Evolutionary conservation across 1,140 invertebrate species (phyloP).

Genomic region (Bombyx mori): DNA sequence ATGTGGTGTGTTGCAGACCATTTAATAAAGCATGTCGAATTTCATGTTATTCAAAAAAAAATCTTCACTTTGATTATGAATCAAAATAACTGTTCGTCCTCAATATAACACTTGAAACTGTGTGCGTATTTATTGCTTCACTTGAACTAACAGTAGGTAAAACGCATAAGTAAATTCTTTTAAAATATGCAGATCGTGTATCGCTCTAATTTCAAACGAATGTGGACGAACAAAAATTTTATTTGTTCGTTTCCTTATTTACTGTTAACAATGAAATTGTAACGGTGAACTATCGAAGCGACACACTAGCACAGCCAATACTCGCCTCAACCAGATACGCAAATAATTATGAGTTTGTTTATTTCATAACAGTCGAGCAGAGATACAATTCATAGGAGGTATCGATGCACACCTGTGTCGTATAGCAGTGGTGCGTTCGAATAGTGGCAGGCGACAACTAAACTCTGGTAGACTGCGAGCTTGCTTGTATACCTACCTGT

Average conservation of each 20-base stretch:
- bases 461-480: too few relatives aligned
- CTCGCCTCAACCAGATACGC: conserved; percentile 1
- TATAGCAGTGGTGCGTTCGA: too few relatives aligned
- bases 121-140: conserved; percentile 8
- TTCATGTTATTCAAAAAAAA: too few relatives aligned
- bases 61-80: too few relatives aligned
- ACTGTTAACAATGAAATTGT: conserved; percentile 12
- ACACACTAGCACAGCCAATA: conserved; percentile 4
- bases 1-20: too few relatives aligned
- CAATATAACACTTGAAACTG: conserved; percentile 4
- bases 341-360: not conserved
- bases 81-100: not conserved
- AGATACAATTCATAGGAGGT: too few relatives aligned
- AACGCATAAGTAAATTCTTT: too few relatives aligned
- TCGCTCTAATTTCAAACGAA: conserved; percentile 14
- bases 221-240: conserved; percentile 8
- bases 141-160: conserved; percentile 15
- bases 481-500: too few relatives aligned
- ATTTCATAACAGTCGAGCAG: too few relatives aligned
- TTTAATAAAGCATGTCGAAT: too few relatives aligned
- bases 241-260: conserved; percentile 13
- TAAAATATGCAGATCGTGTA: conserved; percentile 9
- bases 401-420: too few relatives aligned
- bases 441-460: too few relatives aligned
- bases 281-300: conserved; percentile 5